Evolutionary conservation across 2,797 vertebrate genomes (phyloP).

Genomic region (Hybognathus amarus): DNA sequence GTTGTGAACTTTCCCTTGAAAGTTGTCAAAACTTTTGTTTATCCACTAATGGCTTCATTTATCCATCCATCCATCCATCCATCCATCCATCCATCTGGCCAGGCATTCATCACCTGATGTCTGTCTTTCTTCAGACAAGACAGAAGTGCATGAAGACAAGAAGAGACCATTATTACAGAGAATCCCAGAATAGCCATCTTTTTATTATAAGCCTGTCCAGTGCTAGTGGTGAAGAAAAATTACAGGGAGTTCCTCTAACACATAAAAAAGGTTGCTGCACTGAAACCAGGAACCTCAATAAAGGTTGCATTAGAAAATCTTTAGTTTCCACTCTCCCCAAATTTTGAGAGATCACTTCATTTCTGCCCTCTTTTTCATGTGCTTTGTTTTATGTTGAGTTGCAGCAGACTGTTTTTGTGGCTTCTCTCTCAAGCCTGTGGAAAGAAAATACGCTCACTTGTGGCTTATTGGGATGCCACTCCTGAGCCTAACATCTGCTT

Average conservation of each 20-base stretch:
- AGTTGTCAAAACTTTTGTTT: neutral
- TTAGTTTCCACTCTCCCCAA: conserved; percentile 78
- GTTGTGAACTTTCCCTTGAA: too few relatives aligned
- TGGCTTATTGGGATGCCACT: conserved; percentile 83
- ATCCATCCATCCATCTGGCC: conserved; percentile 13
- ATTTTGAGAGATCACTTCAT: conserved; percentile 75
- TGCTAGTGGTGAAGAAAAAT: conserved; percentile 80
- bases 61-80: neutral
- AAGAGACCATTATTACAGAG: conserved; percentile 88
- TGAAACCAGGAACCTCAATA: conserved; percentile 88
- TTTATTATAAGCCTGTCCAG: conserved; percentile 87
- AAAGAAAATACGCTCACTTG: conserved; percentile 84
- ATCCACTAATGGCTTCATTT: conserved; percentile 3
- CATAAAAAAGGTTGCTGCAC: conserved; percentile 84
- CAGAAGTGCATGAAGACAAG: conserved; percentile 74
- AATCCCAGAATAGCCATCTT: conserved; percentile 85
- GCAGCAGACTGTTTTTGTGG: conserved; percentile 81
- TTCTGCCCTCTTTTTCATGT: conserved; percentile 74
- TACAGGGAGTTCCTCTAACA: conserved; percentile 85
- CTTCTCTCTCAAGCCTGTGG: conserved; percentile 83
- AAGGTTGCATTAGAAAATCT: conserved; percentile 88
- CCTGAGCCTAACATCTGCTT: conserved; percentile 84
- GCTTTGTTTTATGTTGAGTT: conserved; percentile 86
- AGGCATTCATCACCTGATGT: conserved; percentile 57
- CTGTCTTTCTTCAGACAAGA: conserved; percentile 63